These are phyloP conservation scores for Eclectus roratus DNA, from an alignment of 2,113 vertebrate species.

Conservation along the genomic window DNA sequence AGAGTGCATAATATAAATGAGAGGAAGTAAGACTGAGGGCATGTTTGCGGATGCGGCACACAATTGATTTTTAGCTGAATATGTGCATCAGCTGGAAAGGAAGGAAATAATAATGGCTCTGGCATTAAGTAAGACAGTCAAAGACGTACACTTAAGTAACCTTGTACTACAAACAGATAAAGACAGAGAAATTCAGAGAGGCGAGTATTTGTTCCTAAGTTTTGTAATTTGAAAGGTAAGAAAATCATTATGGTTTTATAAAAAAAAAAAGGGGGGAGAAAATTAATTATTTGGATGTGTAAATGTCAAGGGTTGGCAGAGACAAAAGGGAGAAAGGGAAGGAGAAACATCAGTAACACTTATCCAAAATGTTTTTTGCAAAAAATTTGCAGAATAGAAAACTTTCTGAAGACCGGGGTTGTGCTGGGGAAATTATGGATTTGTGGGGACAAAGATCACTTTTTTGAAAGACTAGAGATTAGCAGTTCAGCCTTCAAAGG, in stretches of 20 bases:
- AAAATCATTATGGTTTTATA: not conserved
- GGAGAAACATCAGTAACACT: not conserved
- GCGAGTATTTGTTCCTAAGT: not conserved
- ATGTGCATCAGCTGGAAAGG: constrained; percentile 27
- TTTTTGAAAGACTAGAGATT: not conserved
- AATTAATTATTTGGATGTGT: not conserved
- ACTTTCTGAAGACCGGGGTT: not conserved
- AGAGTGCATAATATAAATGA: constrained; percentile 35
- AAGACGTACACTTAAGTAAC: constrained; percentile 10
- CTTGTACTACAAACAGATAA: not conserved
- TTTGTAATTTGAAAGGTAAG: not conserved
- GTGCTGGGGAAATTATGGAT: not conserved
- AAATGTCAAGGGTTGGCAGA: not conserved
- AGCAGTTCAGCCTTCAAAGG: not conserved
- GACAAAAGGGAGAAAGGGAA: not conserved
- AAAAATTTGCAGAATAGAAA: not conserved
- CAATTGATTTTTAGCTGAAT: constrained; percentile 54
- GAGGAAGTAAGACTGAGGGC: constrained; percentile 41
- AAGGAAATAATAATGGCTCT: constrained; percentile 50
- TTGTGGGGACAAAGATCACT: not conserved
- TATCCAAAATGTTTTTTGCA: not conserved
- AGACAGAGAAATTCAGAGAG: not conserved
- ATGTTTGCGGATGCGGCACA: constrained; percentile 37
- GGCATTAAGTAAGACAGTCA: not conserved
- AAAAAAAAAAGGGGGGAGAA: not conserved